These are phyloP conservation scores for Dicentrarchus labrax DNA, from an alignment of 2,113 vertebrate species.

Conservation along the genomic window DNA sequence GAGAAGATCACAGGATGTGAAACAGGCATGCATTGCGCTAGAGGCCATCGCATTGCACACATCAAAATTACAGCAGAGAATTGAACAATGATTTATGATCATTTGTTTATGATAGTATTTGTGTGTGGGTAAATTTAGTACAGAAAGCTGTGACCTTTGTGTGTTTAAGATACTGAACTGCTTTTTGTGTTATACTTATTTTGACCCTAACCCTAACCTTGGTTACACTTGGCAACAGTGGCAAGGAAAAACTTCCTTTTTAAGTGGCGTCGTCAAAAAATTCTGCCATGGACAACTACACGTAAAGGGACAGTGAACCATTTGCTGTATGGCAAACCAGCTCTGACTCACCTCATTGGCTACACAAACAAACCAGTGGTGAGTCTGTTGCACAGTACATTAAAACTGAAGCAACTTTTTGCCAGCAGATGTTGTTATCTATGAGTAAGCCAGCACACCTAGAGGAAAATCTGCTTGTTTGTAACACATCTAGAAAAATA, in stretches of 20 bases:
- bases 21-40: not conserved
- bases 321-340: not conserved
- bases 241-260: too few species aligned
- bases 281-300: not conserved
- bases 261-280: too few species aligned
- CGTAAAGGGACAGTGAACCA: not conserved
- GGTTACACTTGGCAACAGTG: too few species aligned
- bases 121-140: too few species aligned
- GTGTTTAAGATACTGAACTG: too few species aligned
- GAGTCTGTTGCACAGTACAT: too few species aligned
- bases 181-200: not conserved
- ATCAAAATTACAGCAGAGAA: not conserved
- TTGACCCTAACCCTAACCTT: not conserved
- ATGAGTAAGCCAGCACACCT: not conserved
- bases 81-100: not conserved
- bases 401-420: not conserved
- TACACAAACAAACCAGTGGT: not conserved
- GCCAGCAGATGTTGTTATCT: not conserved
- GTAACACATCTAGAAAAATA: not conserved
- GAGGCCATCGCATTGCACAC: not conserved
- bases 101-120: not conserved
- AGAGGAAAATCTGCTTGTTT: not conserved
- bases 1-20: slow-evolving; percentile 1
- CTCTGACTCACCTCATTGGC: not conserved
- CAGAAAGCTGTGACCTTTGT: not conserved